Percentiles rank a stretch among this genome's conserved stretches.
These are phyloP conservation scores for Mesembrinibis cayennensis DNA, from an alignment of 2,113 vertebrate genomes.

Conservation along the genomic window DNA sequence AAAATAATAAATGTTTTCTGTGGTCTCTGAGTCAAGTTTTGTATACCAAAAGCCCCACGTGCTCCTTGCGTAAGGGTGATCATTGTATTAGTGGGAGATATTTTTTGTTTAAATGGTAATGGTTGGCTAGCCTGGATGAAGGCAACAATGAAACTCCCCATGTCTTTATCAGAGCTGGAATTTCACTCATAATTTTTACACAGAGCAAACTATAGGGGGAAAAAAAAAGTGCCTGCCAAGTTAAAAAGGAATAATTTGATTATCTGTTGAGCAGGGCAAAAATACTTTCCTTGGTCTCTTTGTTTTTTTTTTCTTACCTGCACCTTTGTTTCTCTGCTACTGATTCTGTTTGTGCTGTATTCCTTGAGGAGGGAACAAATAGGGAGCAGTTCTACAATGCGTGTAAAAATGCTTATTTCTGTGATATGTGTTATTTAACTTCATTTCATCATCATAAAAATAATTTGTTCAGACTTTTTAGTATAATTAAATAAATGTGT, in stretches of 20 bases:
- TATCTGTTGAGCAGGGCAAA: not conserved
- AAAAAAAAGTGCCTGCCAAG: not conserved
- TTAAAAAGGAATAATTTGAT: not conserved
- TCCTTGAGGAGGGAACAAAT: not conserved
- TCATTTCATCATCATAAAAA: not conserved
- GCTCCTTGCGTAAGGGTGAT: not conserved
- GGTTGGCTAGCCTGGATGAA: not conserved
- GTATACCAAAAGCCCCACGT: not conserved
- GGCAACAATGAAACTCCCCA: not conserved
- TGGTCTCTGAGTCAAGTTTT: not conserved
- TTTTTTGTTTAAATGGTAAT: not conserved
- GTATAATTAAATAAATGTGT: not conserved
- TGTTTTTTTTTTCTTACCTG: not conserved
- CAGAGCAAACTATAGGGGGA: not conserved
- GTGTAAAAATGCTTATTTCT: conserved; percentile 1
- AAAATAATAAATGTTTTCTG: not conserved
- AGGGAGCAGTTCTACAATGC: not conserved
- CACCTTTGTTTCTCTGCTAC: not conserved
- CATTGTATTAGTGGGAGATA: not conserved
- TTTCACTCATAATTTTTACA: not conserved
- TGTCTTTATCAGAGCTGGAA: not conserved
- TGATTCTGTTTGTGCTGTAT: not conserved
- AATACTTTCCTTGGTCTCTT: not conserved
- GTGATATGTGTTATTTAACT: not conserved
- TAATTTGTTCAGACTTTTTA: not conserved